Evolutionary conservation across 53 echinoderm and acorn worm species (phyloP).

Genomic region (Glandiceps talaboti): DNA sequence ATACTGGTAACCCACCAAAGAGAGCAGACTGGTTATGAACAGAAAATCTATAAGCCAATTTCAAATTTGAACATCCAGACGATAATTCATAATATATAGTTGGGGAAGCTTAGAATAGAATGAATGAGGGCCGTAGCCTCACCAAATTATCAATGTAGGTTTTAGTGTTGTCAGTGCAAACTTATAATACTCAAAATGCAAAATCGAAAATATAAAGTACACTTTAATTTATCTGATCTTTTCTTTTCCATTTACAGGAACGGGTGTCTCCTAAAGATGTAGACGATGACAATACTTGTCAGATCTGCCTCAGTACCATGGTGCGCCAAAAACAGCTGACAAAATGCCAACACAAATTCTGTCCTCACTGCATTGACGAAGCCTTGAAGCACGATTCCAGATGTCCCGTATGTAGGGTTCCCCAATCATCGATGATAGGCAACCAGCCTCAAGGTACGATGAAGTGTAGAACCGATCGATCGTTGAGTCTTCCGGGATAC

Average conservation of each 20-base stretch:
- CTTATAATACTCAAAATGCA: no score
- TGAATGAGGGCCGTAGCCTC: no score
- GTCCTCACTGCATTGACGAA: conserved; percentile 12
- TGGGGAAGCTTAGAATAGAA: no score
- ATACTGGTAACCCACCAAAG: no score
- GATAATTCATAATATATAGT: no score
- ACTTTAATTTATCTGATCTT: no score
- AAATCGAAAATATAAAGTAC: no score
- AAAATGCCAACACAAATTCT: conserved; percentile 24
- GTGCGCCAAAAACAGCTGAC: neutral
- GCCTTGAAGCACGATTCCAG: neutral
- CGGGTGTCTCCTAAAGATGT: neutral
- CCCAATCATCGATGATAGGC: conserved; percentile 10
- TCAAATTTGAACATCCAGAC: no score
- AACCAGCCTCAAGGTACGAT: conserved; percentile 22
- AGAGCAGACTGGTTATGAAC: no score
- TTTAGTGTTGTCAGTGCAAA: no score
- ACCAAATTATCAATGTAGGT: no score
- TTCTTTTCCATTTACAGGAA: neutral
- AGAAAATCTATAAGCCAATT: no score
- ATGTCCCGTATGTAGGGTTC: conserved; percentile 19
- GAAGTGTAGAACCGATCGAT: neutral
- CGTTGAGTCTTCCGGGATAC: conserved; percentile 3
- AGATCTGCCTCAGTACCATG: conserved; percentile 9
- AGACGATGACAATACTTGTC: conserved; percentile 8